Evolutionary conservation across 2,888 invertebrate species (phyloP).

Genomic region (Nemurella pictetii): DNA sequence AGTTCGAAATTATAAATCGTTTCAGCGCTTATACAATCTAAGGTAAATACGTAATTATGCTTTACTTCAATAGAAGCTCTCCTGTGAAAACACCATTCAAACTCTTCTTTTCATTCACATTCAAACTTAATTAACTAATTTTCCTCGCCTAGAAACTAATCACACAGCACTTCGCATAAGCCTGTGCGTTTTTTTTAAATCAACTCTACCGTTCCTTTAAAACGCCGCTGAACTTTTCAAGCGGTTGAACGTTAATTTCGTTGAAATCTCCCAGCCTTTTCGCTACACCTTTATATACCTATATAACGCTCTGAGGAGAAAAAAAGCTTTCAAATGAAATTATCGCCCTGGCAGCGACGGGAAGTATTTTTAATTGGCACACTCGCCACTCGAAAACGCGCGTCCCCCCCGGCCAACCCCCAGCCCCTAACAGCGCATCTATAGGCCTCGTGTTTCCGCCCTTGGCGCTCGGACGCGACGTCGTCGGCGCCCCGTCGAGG

Average conservation of each 20-base stretch:
- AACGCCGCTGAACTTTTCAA: neutral
- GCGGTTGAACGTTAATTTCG: neutral
- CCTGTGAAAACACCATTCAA: neutral
- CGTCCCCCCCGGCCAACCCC: too few species aligned
- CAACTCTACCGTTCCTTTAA: neutral
- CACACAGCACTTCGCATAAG: neutral
- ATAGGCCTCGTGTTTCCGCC: neutral
- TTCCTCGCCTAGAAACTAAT: neutral
- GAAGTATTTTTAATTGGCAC: neutral
- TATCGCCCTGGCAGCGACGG: neutral
- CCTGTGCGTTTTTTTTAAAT: too few species aligned
- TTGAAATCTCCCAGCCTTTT: neutral
- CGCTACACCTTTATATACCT: neutral
- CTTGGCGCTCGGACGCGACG: neutral
- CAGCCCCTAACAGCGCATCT: too few species aligned
- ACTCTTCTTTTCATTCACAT: neutral
- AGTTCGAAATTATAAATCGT: too few species aligned
- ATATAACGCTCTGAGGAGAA: neutral
- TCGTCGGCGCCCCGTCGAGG: neutral
- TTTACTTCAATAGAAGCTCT: too few species aligned
- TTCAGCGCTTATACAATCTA: too few species aligned
- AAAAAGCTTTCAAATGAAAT: neutral
- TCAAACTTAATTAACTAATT: neutral
- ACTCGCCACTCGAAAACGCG: neutral
- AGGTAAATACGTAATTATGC: too few species aligned